These are phyloP conservation scores for Chaetura pelagica DNA, from an alignment of 2,113 vertebrate species.

Conservation along the genomic window DNA sequence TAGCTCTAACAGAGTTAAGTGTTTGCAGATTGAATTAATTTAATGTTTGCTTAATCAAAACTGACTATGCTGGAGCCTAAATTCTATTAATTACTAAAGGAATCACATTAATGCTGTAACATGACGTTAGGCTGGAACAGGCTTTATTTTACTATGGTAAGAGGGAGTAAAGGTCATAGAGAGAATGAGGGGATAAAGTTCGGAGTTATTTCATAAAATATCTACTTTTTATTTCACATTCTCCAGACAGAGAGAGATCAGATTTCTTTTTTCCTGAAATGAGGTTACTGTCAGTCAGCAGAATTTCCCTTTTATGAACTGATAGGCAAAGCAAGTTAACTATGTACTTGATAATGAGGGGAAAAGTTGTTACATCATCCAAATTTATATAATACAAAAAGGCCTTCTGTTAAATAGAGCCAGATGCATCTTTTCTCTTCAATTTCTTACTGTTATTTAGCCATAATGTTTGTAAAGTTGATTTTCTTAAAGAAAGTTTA, in stretches of 20 bases:
- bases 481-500: background rate
- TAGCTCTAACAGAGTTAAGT: constrained; percentile 71
- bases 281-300: background rate
- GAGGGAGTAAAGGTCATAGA: background rate
- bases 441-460: background rate
- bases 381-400: background rate
- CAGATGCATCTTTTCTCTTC: background rate
- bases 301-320: background rate
- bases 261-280: background rate
- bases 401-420: background rate
- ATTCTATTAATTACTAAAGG: constrained; percentile 82
- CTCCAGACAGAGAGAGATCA: background rate
- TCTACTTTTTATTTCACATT: background rate
- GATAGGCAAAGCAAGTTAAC: background rate
- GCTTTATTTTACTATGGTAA: background rate
- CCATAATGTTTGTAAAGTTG: background rate
- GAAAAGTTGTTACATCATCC: background rate
- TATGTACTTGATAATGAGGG: background rate
- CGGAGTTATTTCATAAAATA: background rate
- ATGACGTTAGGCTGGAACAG: constrained; percentile 9
- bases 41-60: constrained; percentile 82
- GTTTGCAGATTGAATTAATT: constrained; percentile 80
- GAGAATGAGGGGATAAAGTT: background rate
- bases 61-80: constrained; percentile 76
- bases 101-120: constrained; percentile 70